Conservation (phyloP, 1,140 invertebrate species). For the Ctenoplectra terminalis region DNA sequence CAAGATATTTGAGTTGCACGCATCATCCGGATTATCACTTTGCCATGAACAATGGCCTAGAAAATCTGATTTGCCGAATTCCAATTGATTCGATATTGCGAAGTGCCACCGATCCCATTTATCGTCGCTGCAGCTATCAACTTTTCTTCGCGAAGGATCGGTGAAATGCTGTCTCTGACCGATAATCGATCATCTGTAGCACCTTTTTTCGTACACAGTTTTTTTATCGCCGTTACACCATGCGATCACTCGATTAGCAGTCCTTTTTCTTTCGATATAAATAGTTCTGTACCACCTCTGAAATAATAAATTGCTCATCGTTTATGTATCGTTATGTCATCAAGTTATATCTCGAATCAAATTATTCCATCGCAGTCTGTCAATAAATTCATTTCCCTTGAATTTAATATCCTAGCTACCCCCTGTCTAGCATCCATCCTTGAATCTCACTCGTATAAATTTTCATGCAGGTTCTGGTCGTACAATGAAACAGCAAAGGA, state of each 20-base stretch:
- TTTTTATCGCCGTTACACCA: neutral
- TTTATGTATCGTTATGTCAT: no score
- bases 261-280: neutral
- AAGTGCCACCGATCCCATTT: neutral
- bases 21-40: neutral
- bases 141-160: no score
- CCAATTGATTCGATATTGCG: neutral
- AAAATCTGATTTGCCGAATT: neutral
- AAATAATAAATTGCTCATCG: neutral
- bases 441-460: slow-evolving; percentile 14
- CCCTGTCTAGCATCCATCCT: neutral
- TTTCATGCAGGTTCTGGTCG: neutral
- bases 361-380: neutral
- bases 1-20: no score
- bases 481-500: slow-evolving; percentile 28
- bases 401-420: slow-evolving; percentile 8
- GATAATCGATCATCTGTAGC: no score
- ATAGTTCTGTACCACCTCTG: no score
- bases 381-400: neutral
- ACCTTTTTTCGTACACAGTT: no score
- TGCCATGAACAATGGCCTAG: neutral
- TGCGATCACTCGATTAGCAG: neutral
- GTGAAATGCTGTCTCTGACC: neutral
- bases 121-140: no score
- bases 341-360: neutral